Conservation (phyloP, 2,888 invertebrate species). For the Drosophila diplacantha region DNA sequence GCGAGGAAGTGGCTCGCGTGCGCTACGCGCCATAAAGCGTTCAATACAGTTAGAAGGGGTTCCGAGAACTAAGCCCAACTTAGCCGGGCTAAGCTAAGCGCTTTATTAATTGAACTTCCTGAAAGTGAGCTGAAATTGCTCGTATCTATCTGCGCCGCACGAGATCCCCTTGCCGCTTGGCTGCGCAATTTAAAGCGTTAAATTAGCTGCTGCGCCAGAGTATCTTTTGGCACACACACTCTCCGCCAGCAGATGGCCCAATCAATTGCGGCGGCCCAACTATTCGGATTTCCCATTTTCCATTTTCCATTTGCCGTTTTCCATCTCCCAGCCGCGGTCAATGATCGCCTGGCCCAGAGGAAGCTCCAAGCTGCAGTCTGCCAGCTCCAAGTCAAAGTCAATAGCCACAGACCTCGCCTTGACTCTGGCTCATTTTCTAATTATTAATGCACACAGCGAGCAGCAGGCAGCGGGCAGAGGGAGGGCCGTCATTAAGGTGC, state of each 20-base stretch:
- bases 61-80: constrained; percentile 54
- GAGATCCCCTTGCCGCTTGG: constrained; percentile 67
- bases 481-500: constrained; percentile 70
- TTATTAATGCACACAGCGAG: constrained; percentile 59
- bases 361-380: constrained; percentile 46
- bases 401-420: constrained; percentile 45
- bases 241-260: constrained; percentile 30
- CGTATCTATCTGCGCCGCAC: constrained; percentile 47
- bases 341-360: constrained; percentile 43
- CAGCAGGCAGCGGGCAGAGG: constrained; percentile 18
- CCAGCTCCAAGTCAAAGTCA: constrained; percentile 61
- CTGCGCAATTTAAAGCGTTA: constrained; percentile 75
- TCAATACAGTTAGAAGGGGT: constrained; percentile 66
- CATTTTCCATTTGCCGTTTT: constrained; percentile 13
- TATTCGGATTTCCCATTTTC: constrained; percentile 9
- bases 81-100: constrained; percentile 55
- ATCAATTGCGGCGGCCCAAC: constrained; percentile 16
- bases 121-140: constrained; percentile 37
- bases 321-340: constrained; percentile 29
- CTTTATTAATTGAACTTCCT: constrained; percentile 76
- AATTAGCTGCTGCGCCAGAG: constrained; percentile 59
- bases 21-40: constrained; percentile 72
- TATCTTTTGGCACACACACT: constrained; percentile 18
- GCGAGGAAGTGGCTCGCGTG: constrained; percentile 47
- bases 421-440: constrained; percentile 66